Evolutionary conservation across 2,797 vertebrate species (phyloP).

Genomic region (Adrianichthys oophorus): DNA sequence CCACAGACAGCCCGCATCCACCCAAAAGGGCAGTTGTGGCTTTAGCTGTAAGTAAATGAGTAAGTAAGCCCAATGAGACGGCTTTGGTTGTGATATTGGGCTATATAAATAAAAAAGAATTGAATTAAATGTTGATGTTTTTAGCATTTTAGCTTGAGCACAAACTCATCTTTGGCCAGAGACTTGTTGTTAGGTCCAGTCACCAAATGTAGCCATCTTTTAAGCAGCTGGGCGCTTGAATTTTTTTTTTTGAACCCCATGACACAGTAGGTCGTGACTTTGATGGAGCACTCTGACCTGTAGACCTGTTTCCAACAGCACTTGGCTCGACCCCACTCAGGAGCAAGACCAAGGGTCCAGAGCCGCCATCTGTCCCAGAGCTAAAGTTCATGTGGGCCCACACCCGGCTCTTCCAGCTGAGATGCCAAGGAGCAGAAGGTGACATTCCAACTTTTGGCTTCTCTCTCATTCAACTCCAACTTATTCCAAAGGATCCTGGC

Average conservation of each 20-base stretch:
- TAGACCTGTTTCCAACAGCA: constrained; percentile 56
- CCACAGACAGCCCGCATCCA: too few species aligned
- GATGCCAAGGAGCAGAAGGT: constrained; percentile 62
- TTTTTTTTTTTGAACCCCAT: constrained; percentile 14
- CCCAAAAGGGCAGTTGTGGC: too few species aligned
- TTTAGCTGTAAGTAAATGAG: too few species aligned
- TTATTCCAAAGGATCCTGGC: neutral
- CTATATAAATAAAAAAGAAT: too few species aligned
- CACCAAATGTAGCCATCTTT: constrained; percentile 13
- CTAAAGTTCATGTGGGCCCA: constrained; percentile 50
- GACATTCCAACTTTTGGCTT: constrained; percentile 65
- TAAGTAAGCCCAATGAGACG: too few species aligned
- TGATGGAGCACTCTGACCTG: constrained; percentile 59
- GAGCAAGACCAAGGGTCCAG: constrained; percentile 60
- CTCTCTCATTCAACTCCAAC: constrained; percentile 19
- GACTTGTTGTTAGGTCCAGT: constrained; percentile 4
- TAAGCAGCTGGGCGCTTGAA: constrained; percentile 36
- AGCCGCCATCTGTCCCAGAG: constrained; percentile 71
- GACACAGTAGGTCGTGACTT: constrained; percentile 33
- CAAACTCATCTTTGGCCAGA: neutral
- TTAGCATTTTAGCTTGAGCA: neutral
- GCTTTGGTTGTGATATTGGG: too few species aligned
- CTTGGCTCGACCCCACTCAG: constrained; percentile 67
- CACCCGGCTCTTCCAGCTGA: constrained; percentile 27
- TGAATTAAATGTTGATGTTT: neutral